Evolutionary conservation across 2,113 vertebrate species (phyloP), one percentile per base, ranked within the genome.

Genomic region (Eurystomus gularis): DNA sequence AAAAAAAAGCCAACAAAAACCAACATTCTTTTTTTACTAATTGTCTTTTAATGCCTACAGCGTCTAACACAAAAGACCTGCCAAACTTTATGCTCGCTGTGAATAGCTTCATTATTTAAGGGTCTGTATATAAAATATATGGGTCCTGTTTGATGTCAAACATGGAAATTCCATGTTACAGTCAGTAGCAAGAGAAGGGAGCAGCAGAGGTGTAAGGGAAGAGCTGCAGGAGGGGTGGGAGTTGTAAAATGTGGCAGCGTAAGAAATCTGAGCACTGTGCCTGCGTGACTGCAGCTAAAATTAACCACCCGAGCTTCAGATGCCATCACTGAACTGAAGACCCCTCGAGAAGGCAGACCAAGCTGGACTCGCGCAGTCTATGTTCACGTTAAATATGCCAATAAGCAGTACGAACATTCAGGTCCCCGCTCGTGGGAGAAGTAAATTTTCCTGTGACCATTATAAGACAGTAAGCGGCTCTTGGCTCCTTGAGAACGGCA

Each of bases 391-490:
- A 82, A 91, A 78, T 93, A 99, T 99, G 98, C 98, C 98, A 37
- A 88, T 96, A 91, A 97, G 95, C 48, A 75, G 64, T 28, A 86
- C 87, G 51, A 96, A 85, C 87, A 95, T 99, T 31, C 97, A 95
- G 95, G 97, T 98, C 94, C 98, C 99, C 3, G 35, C 92, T 79
- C 98, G 98, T 94, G 98, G 98, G 95, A 98, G 97, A 95, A 99
- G 99, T 97, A 98, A 96, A 96, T 98, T 98, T 91, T 99, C 98
- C 98, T 98, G 98, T 69, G 90, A 98, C 84, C 98, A 98, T 97
- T 99, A 98, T 96, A 99, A 98, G 98, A 88, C 94, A 98, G 99
- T 99, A 98, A 99, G 99, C 85, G 66, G 57, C 39, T 73, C 71
- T 88, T 75, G 91, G 58, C 42, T 58, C 78, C 58, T 88, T 6